phyloP scores from a whole-genome alignment of 2,113 vertebrate species.

The Montifringilla adamsi region DNA sequence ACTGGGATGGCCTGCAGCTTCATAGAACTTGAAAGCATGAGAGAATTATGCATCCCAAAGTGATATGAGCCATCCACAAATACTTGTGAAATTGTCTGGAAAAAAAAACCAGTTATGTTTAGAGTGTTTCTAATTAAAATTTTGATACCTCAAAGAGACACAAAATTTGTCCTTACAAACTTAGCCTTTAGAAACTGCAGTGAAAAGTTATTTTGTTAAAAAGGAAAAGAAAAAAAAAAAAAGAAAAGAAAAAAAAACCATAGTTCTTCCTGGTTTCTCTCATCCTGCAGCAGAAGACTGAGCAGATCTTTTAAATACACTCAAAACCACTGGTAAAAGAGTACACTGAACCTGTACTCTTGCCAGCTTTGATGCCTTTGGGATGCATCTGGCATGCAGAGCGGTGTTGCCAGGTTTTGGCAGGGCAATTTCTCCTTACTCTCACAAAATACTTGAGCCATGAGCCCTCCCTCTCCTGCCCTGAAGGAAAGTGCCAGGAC shows the following conservation, averaged over 20 bases:
- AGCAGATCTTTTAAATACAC: neutral
- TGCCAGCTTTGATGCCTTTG: neutral
- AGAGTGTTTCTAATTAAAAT: neutral
- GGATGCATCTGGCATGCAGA: neutral
- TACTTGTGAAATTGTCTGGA: neutral
- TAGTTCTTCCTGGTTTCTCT: neutral
- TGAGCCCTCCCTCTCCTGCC: neutral
- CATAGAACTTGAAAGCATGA: neutral
- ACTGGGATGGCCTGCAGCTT: neutral
- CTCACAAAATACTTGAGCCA: neutral
- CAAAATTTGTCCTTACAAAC: neutral
- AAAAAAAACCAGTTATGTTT: neutral
- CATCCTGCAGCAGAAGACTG: neutral
- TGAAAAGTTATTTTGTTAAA: neutral
- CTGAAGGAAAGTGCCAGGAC: neutral
- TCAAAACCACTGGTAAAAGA: neutral
- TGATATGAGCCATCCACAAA: neutral
- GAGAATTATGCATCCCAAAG: neutral
- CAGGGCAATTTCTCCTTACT: neutral
- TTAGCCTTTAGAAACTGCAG: neutral
- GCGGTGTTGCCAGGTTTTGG: neutral
- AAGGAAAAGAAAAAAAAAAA: neutral
- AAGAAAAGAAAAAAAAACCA: no score
- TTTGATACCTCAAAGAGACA: neutral
- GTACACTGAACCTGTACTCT: rapidly evolving